A percentile compares a stretch with the other conserved stretches of the same genome.
phyloP scores from a whole-genome alignment of 2,113 vertebrate species.

The Diadophis punctatus region DNA sequence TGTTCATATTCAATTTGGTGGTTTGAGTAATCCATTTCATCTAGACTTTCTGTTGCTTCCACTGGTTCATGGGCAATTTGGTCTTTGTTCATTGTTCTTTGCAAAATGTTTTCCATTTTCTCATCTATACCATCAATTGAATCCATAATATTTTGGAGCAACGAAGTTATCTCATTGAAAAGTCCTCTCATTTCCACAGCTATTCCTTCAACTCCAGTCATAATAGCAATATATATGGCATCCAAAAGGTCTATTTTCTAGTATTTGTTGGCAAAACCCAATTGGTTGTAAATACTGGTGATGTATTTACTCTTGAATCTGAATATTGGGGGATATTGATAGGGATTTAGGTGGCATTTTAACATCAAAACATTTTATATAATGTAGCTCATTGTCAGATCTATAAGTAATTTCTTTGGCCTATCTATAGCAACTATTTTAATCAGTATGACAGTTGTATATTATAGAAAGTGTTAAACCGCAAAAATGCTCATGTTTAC shows the following conservation, averaged over 20 bases:
- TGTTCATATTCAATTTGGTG: too few species aligned
- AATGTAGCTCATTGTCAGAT: neutral
- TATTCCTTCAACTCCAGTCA: too few species aligned
- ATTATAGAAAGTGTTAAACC: neutral
- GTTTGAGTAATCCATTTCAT: too few species aligned
- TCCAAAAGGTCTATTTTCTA: neutral
- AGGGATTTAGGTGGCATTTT: neutral
- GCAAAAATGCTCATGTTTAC: neutral
- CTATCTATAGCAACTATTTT: neutral
- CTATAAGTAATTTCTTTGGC: neutral
- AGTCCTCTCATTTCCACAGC: too few species aligned
- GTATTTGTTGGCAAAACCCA: neutral
- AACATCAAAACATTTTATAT: neutral
- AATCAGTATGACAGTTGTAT: neutral
- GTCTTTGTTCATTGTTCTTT: too few species aligned
- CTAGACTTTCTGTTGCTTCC: too few species aligned
- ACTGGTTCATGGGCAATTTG: too few species aligned
- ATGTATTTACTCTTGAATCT: neutral
- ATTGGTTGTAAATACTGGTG: neutral
- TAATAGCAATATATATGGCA: neutral
- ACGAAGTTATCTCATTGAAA: too few species aligned
- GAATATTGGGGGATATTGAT: neutral
- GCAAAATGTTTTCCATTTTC: too few species aligned
- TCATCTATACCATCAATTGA: too few species aligned
- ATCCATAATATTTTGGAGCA: too few species aligned